Percentiles rank a stretch among this genome's conserved stretches.
Evolutionary conservation across 2,797 vertebrate genomes (phyloP).

Genomic region (Liparis tanakae): DNA sequence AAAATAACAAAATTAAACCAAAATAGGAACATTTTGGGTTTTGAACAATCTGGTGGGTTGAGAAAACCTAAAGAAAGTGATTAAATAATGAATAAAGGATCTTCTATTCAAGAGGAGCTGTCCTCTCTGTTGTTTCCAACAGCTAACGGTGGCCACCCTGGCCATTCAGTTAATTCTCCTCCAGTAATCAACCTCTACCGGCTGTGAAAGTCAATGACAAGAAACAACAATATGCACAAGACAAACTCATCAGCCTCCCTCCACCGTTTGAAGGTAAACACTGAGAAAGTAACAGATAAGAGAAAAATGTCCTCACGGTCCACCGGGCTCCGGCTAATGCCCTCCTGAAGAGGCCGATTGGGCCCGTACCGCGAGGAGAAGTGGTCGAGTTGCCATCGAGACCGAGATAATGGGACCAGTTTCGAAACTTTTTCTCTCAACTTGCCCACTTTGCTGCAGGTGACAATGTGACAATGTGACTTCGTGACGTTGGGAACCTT

Average conservation of each 20-base stretch:
- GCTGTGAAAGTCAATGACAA: constrained; percentile 80
- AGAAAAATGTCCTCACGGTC: constrained; percentile 56
- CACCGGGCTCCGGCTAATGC: constrained; percentile 71
- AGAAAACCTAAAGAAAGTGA: constrained; percentile 12
- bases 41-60: constrained; percentile 23
- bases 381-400: constrained; percentile 51
- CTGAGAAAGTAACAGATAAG: constrained; percentile 69
- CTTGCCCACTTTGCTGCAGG: constrained; percentile 16
- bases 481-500: constrained; percentile 31
- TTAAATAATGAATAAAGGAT: constrained; percentile 33
- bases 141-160: constrained; percentile 44
- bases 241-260: constrained; percentile 72
- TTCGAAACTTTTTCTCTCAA: constrained; percentile 41
- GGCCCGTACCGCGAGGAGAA: constrained; percentile 28
- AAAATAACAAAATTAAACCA: constrained; percentile 14
- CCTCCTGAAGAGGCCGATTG: constrained; percentile 54
- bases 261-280: constrained; percentile 75
- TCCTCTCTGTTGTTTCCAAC: constrained; percentile 19
- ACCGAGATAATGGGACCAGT: constrained; percentile 48
- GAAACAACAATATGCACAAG: constrained; percentile 73
- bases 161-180: constrained; percentile 63
- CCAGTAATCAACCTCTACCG: constrained; percentile 45
- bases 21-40: constrained; percentile 1
- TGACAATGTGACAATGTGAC: neutral
- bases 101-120: constrained; percentile 6